Percentiles rank a stretch among this genome's conserved stretches.
phyloP scores from a whole-genome alignment of 2,888 invertebrate species.

The Leptopilina drosophilae region DNA sequence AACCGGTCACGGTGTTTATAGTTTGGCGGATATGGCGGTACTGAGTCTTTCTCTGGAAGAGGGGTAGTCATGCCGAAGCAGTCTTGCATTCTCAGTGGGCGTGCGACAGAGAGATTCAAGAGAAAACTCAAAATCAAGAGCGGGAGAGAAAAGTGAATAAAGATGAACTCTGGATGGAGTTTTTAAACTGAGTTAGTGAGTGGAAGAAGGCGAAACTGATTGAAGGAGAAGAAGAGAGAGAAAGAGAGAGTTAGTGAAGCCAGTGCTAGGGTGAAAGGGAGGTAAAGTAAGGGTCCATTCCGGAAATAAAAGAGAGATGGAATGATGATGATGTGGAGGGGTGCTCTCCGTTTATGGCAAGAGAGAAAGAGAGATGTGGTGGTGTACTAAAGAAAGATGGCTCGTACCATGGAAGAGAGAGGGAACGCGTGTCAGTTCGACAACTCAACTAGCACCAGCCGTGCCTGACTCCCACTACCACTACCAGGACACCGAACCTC shows the following conservation, averaged over 20 bases:
- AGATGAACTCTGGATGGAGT: conserved; percentile 46
- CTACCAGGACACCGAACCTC: conserved; percentile 55
- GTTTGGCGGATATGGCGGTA: conserved; percentile 76
- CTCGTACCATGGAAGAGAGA: conserved; percentile 51
- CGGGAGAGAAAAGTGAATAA: conserved; percentile 49
- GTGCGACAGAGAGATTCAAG: conserved; percentile 67
- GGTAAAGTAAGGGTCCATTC: conserved; percentile 32
- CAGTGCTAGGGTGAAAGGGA: conserved; percentile 44
- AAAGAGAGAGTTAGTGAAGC: conserved; percentile 37
- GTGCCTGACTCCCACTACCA: conserved; percentile 66
- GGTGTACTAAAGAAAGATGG: conserved; percentile 50
- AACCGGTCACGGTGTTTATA: conserved; percentile 69
- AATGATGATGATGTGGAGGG: conserved; percentile 49
- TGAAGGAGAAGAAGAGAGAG: conserved; percentile 24
- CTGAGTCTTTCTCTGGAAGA: conserved; percentile 64
- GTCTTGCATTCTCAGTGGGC: conserved; percentile 61
- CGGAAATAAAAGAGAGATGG: conserved; percentile 45
- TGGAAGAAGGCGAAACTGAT: neutral
- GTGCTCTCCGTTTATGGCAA: conserved; percentile 52
- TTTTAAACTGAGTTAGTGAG: conserved; percentile 27
- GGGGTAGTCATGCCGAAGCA: conserved; percentile 58
- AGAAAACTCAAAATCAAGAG: conserved; percentile 61
- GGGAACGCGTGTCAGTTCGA: conserved; percentile 76
- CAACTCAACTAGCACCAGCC: conserved; percentile 77
- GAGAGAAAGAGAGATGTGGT: conserved; percentile 54